Conservation (phyloP, 2,113 vertebrate species). For the Alosa alosa region DNA sequence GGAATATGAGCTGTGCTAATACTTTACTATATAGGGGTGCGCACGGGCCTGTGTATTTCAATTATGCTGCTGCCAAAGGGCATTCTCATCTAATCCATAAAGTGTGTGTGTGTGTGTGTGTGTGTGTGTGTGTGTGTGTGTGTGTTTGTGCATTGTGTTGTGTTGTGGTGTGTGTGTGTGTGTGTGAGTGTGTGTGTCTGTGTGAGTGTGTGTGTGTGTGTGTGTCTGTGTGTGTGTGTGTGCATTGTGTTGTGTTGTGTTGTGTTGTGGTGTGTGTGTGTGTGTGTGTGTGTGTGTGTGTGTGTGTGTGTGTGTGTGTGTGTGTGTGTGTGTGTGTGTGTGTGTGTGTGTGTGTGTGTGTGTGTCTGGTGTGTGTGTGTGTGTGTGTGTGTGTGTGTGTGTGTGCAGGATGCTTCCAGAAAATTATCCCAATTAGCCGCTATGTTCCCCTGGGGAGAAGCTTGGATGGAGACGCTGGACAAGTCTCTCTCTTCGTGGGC, state of each 20-base stretch:
- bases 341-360: neutral
- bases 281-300: no score
- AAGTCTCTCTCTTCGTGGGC: neutral
- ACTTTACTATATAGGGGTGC: no score
- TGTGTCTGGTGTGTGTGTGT: no score
- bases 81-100: neutral
- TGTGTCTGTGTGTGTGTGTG: neutral
- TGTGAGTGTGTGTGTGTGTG: slow-evolving; percentile 2
- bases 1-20: no score
- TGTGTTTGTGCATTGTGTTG: no score
- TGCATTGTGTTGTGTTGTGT: neutral
- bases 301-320: slow-evolving; percentile 13
- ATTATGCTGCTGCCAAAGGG: neutral
- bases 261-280: neutral
- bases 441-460: neutral
- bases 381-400: neutral
- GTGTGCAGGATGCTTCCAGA: neutral
- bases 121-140: slow-evolving; percentile 1
- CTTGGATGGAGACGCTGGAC: neutral
- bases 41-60: neutral
- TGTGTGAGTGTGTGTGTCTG: neutral
- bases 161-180: slow-evolving; percentile 16
- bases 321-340: neutral
- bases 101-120: slow-evolving; percentile 17
- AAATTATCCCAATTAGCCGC: neutral